Evolutionary conservation across 2,797 vertebrate genomes (phyloP).

Genomic region (Sebastes wilsoni): DNA sequence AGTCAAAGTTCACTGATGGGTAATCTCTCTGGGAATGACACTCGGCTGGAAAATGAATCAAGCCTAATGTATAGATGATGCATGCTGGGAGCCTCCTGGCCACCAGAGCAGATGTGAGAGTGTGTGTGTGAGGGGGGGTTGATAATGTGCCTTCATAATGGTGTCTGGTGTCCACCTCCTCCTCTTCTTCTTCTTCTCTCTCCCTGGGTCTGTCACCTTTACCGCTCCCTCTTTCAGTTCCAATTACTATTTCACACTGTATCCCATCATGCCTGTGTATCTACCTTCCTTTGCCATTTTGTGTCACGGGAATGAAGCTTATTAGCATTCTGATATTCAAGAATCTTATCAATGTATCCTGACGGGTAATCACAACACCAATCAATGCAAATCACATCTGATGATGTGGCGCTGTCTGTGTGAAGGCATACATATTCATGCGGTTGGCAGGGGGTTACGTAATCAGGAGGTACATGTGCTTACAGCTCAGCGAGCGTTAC

Average conservation of each 20-base stretch:
- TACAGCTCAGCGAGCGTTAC: slow-evolving; percentile 37
- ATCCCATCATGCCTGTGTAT: background rate
- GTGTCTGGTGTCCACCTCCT: background rate
- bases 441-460: slow-evolving; percentile 19
- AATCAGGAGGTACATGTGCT: slow-evolving; percentile 55
- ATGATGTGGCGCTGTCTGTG: slow-evolving; percentile 24
- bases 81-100: background rate
- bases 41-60: slow-evolving; percentile 27
- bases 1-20: slow-evolving; percentile 35
- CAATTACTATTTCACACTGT: background rate
- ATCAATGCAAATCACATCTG: slow-evolving; percentile 44
- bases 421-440: slow-evolving; percentile 54
- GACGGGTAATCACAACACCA: slow-evolving; percentile 32
- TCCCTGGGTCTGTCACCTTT: background rate
- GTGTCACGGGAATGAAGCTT: background rate
- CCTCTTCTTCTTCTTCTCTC: background rate
- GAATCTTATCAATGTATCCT: slow-evolving; percentile 9
- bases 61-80: slow-evolving; percentile 55
- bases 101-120: background rate
- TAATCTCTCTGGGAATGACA: slow-evolving; percentile 29
- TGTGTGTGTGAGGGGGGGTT: background rate
- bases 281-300: background rate
- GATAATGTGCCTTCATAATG: background rate
- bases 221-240: background rate
- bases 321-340: slow-evolving; percentile 16